phyloP scores from a whole-genome alignment of 2,113 vertebrate species.

The Oryzias woworae region DNA sequence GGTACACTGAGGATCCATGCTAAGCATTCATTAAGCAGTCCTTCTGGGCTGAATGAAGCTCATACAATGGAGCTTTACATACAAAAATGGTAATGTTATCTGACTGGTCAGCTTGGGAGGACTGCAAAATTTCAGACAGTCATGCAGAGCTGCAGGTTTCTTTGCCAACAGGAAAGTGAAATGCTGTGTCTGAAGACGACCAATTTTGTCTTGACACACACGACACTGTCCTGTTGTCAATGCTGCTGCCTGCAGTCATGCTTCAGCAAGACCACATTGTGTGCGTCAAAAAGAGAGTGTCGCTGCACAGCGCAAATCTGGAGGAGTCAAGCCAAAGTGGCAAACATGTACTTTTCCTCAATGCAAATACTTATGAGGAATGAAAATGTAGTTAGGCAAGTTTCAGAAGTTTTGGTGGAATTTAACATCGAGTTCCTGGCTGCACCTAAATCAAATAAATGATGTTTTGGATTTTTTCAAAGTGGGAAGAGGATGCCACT shows the following conservation, averaged over 20 bases:
- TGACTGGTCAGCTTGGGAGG: constrained; percentile 40
- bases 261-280: constrained; percentile 16
- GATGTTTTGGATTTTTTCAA: not conserved
- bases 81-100: not conserved
- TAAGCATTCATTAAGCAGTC: constrained; percentile 52
- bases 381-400: constrained; percentile 43
- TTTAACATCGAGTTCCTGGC: constrained; percentile 48
- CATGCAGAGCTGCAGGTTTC: constrained; percentile 64
- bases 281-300: constrained; percentile 29
- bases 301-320: constrained; percentile 48
- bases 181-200: not conserved
- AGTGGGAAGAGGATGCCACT: constrained; percentile 63
- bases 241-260: constrained; percentile 37
- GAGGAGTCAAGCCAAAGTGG: constrained; percentile 75
- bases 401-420: constrained; percentile 14
- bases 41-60: constrained; percentile 37
- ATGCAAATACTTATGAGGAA: constrained; percentile 31
- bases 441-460: constrained; percentile 24
- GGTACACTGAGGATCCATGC: constrained; percentile 73
- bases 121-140: constrained; percentile 29
- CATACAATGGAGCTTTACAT: not conserved
- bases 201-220: not conserved
- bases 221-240: constrained; percentile 38
- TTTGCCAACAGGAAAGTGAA: constrained; percentile 39
- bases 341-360: constrained; percentile 43